These are phyloP conservation scores for Micromys minutus DNA, from an alignment of 2,113 vertebrate species.

Conservation along the genomic window DNA sequence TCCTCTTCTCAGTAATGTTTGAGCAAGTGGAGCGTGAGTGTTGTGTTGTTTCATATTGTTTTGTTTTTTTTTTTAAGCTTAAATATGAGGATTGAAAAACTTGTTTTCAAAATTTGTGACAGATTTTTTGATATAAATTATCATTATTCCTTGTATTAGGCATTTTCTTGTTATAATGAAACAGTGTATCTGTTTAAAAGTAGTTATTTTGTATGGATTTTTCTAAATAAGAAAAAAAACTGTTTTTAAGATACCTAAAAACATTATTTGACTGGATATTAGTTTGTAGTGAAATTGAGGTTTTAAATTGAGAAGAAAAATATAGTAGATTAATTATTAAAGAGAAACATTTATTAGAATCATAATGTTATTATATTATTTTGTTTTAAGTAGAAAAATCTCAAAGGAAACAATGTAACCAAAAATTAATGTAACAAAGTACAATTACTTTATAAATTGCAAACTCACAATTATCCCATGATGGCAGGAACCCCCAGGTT, in stretches of 20 bases:
- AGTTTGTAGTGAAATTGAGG: background rate
- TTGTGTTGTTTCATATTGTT: background rate
- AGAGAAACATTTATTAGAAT: background rate
- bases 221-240: constrained; percentile 2
- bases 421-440: constrained; percentile 14
- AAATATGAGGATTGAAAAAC: background rate
- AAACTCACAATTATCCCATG: background rate
- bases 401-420: background rate
- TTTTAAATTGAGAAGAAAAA: constrained; percentile 40
- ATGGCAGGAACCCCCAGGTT: constrained; percentile 21
- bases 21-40: constrained; percentile 94
- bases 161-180: background rate
- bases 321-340: background rate
- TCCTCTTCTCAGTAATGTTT: constrained; percentile 95
- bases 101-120: background rate
- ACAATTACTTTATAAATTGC: constrained; percentile 26
- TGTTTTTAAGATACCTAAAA: constrained; percentile 43
- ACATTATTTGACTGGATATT: background rate
- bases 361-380: background rate
- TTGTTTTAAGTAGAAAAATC: background rate
- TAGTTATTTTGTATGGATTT: constrained; percentile 30
- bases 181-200: constrained; percentile 34
- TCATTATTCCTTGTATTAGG: background rate
- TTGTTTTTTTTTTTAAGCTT: background rate
- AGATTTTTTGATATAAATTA: background rate